A percentile compares a stretch with the other conserved stretches of the same genome.
phyloP scores from a whole-genome alignment of 2,797 vertebrate species.

The Gymnothorax reevesii region DNA sequence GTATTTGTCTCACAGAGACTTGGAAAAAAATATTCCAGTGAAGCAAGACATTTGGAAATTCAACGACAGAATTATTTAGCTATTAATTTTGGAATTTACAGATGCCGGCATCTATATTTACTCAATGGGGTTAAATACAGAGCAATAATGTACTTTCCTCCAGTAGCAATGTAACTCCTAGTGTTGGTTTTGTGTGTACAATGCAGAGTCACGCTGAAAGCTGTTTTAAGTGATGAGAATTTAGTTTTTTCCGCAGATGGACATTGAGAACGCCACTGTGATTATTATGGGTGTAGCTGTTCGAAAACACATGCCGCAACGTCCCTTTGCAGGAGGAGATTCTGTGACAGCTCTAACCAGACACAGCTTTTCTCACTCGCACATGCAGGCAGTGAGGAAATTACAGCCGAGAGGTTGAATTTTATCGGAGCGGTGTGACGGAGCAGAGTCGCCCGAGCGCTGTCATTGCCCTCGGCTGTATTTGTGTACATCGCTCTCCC shows the following conservation, averaged over 20 bases:
- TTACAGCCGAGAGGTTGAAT: neutral
- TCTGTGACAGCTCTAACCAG: constrained; percentile 2
- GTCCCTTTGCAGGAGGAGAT: neutral
- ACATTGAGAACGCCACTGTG: neutral
- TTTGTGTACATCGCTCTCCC: neutral
- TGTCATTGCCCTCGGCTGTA: constrained; percentile 3
- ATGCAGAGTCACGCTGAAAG: neutral
- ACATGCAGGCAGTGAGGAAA: neutral
- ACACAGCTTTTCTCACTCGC: neutral
- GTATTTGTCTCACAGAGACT: too few relatives aligned
- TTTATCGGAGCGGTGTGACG: neutral
- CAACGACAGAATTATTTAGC: too few relatives aligned
- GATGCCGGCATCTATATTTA: too few relatives aligned
- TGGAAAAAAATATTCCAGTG: too few relatives aligned
- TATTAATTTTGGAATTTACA: too few relatives aligned
- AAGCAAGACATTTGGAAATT: too few relatives aligned
- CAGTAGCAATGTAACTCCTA: neutral
- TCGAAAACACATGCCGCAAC: neutral
- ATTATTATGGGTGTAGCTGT: too few relatives aligned
- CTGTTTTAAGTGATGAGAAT: neutral
- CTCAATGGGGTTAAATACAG: neutral
- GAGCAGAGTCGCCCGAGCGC: neutral
- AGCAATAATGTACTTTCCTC: neutral
- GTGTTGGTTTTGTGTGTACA: neutral
- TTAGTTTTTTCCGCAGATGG: neutral